phyloP scores from a whole-genome alignment of 2,113 vertebrate genomes.

The Vulpes vulpes region DNA sequence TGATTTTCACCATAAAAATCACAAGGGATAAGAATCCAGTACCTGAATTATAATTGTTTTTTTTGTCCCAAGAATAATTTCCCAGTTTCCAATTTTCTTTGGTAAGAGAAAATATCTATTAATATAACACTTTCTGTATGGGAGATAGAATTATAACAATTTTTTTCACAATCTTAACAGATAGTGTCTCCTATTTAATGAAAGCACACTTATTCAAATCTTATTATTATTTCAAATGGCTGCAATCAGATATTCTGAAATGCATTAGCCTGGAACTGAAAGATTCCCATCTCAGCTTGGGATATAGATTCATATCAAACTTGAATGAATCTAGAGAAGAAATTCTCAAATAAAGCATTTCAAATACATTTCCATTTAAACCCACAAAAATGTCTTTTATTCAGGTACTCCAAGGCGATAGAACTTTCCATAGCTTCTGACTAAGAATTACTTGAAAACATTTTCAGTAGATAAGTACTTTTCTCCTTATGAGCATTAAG shows the following conservation, averaged over 20 bases:
- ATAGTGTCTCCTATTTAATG: slow-evolving; percentile 54
- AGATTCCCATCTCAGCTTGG: slow-evolving; percentile 58
- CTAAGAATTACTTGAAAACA: slow-evolving; percentile 60
- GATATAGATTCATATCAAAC: slow-evolving; percentile 58
- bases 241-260: slow-evolving; percentile 64
- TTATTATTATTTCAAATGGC: background rate
- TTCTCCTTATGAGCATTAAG: slow-evolving; percentile 39
- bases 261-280: slow-evolving; percentile 5
- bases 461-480: slow-evolving; percentile 50
- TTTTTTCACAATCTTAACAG: slow-evolving; percentile 2
- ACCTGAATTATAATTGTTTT: background rate
- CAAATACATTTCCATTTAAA: slow-evolving; percentile 71
- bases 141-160: slow-evolving; percentile 11
- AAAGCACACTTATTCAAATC: slow-evolving; percentile 35
- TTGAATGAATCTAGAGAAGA: slow-evolving; percentile 68
- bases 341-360: slow-evolving; percentile 50
- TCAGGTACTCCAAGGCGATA: slow-evolving; percentile 53
- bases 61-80: slow-evolving; percentile 22
- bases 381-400: slow-evolving; percentile 59
- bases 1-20: slow-evolving; percentile 19
- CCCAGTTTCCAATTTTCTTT: slow-evolving; percentile 27
- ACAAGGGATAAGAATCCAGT: background rate
- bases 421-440: slow-evolving; percentile 58
- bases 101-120: slow-evolving; percentile 6
- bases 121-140: background rate